A percentile compares a stretch with the other conserved stretches of the same genome.
phyloP scores from a whole-genome alignment of 2,888 invertebrate species.

The Macropis europaea region DNA sequence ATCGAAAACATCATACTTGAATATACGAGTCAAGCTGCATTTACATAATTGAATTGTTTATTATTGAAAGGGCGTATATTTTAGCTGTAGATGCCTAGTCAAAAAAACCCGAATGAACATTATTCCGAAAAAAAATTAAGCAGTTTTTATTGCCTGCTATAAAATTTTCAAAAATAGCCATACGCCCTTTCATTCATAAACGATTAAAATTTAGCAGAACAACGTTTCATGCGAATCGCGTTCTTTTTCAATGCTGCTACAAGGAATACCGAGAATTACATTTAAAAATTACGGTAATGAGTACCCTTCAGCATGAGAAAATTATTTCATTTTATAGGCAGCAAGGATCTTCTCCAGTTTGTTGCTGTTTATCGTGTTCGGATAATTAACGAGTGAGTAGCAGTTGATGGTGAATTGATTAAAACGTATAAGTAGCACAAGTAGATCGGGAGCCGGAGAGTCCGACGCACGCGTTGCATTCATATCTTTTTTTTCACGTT shows the following conservation, averaged over 20 bases:
- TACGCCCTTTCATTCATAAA: no score
- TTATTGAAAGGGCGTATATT: no score
- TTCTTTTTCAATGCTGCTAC: background rate
- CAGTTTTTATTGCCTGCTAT: no score
- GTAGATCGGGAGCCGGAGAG: background rate
- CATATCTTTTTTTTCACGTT: background rate
- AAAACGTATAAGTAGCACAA: constrained; percentile 3
- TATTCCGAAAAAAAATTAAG: no score
- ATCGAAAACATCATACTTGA: no score
- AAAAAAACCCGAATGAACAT: no score
- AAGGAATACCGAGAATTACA: background rate
- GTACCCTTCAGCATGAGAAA: background rate
- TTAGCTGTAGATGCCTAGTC: no score
- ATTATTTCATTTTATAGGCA: background rate
- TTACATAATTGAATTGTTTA: no score
- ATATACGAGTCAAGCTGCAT: no score
- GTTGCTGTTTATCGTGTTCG: background rate
- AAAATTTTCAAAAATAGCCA: no score
- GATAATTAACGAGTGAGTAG: constrained; percentile 14
- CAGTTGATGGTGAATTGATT: constrained; percentile 16
- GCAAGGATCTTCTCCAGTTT: background rate
- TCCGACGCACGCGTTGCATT: background rate
- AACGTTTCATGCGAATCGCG: constrained; percentile 8
- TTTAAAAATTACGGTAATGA: background rate
- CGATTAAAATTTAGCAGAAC: constrained; percentile 10